Base-by-base conservation (phyloP, 2,797 vertebrate genomes). In the Lepidocolaptes lacrymiger region DNA sequence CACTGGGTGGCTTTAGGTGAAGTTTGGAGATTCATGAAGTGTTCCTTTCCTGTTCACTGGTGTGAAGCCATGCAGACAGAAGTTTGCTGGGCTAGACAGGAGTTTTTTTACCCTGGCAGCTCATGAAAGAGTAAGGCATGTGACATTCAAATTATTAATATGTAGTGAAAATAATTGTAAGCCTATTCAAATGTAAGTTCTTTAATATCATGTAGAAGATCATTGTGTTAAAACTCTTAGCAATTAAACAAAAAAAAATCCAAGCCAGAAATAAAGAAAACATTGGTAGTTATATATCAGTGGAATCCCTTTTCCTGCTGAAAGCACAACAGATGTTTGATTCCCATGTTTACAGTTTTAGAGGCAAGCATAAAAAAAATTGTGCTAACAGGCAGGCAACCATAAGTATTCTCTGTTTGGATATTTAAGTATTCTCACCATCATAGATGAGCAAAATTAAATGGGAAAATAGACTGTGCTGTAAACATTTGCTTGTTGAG, bases 301-400 rank as follows among this genome's bases (percentile, higher is more conserved):
- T 85, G 48, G 68, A 92, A 85, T 94, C 39, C 52, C 26, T 93
- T 71, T n/a, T 71, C 26, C 62, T 88, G 44, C 26, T 93, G 80
- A 93, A 92, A 92, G 61, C 77, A 77, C 67, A 91, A 48, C 85
- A 95, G 90, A 89, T 89, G 88, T 95, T 94, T 89, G 77, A 89
- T 79, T 93, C 87, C 21, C 26, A 59, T 92, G 85, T 96, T 96
- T 94, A 89, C 68, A 61, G 39, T 85, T 89, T 89, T 66, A 56
- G 69, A 94, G 68, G n/a, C 75, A 91, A 87, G 89, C 43, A 0
- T 85, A 80, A 95, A 96, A 81, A 90, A 91, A 64, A 37, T 58
- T 77, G 51, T 89, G 64, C 73, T 89, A 78, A 83, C 58, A 88
- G 72, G 64, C 87, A 93, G 81, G 51, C 75, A 83, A 87, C 49